Conservation (phyloP, 2,888 invertebrate genomes). For the Rhynchonema sp. region DNA sequence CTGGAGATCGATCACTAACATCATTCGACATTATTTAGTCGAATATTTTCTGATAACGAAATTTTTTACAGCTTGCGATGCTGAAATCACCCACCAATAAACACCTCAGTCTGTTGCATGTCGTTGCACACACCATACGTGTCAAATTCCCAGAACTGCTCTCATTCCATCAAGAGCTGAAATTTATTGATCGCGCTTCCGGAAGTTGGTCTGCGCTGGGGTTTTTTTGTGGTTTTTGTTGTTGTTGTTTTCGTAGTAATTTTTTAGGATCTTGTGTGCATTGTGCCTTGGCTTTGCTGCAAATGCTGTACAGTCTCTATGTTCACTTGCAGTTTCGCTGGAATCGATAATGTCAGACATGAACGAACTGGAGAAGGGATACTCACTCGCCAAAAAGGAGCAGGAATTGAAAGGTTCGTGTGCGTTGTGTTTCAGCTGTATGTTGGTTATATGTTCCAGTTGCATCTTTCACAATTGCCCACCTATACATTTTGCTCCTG, state of each 20-base stretch:
- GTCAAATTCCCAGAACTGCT: slow-evolving; percentile 71
- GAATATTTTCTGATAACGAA: too few species aligned
- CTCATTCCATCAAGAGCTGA: slow-evolving; percentile 72
- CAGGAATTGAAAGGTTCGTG: slow-evolving; percentile 46
- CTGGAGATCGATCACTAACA: too few species aligned
- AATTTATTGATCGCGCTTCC: slow-evolving; percentile 90
- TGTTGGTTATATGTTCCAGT: too few species aligned
- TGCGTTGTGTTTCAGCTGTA: too few species aligned
- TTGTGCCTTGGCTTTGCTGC: too few species aligned
- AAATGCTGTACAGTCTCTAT: too few species aligned
- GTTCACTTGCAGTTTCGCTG: slow-evolving; percentile 60
- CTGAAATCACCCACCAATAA: slow-evolving; percentile 76
- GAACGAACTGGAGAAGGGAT: slow-evolving; percentile 78
- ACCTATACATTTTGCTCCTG: too few species aligned
- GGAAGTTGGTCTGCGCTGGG: slow-evolving; percentile 59
- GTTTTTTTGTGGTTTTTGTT: too few species aligned
- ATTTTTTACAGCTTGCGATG: slow-evolving; percentile 50
- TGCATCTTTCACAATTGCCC: too few species aligned
- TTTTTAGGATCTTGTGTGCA: too few species aligned
- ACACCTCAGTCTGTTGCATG: slow-evolving; percentile 73
- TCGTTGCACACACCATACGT: slow-evolving; percentile 72
- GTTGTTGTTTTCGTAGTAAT: too few species aligned
- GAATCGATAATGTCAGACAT: slow-evolving; percentile 86
- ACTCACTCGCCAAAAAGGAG: slow-evolving; percentile 76
- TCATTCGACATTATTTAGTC: too few species aligned